These are phyloP conservation scores for Barypeithes pellucidus DNA, from an alignment of 2,888 invertebrate species.

Conservation along the genomic window DNA sequence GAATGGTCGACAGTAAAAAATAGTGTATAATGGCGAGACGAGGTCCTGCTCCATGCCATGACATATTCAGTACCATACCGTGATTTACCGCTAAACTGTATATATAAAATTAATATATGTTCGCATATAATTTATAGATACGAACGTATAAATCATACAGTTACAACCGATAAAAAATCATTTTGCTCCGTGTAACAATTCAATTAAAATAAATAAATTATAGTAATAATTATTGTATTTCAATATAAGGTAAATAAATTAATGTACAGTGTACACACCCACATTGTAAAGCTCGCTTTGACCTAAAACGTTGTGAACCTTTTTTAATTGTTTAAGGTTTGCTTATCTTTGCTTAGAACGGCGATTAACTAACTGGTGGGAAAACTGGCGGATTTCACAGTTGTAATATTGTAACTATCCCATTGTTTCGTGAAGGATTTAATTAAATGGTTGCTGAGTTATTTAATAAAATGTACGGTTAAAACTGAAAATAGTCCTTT, in stretches of 20 bases:
- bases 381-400: conserved; percentile 20
- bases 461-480: no score
- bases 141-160: conserved; percentile 17
- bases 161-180: not conserved
- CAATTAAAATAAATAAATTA: conserved; percentile 18
- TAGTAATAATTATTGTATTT: not conserved
- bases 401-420: not conserved
- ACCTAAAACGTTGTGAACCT: conserved; percentile 32
- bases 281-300: conserved; percentile 7
- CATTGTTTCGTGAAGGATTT: not conserved
- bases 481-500: no score
- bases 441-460: no score
- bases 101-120: conserved; percentile 14
- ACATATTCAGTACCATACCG: conserved; percentile 10
- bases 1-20: not conserved
- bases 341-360: conserved; percentile 15
- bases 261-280: not conserved
- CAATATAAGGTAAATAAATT: conserved; percentile 13
- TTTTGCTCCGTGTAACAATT: conserved; percentile 20
- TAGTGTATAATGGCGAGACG: not conserved
- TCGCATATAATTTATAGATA: not conserved
- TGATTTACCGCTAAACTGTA: conserved; percentile 10
- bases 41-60: not conserved
- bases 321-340: conserved; percentile 28
- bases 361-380: conserved; percentile 1